These are phyloP conservation scores for Nyctalus aviator DNA, from an alignment of 2,797 vertebrate species.

Conservation along the genomic window DNA sequence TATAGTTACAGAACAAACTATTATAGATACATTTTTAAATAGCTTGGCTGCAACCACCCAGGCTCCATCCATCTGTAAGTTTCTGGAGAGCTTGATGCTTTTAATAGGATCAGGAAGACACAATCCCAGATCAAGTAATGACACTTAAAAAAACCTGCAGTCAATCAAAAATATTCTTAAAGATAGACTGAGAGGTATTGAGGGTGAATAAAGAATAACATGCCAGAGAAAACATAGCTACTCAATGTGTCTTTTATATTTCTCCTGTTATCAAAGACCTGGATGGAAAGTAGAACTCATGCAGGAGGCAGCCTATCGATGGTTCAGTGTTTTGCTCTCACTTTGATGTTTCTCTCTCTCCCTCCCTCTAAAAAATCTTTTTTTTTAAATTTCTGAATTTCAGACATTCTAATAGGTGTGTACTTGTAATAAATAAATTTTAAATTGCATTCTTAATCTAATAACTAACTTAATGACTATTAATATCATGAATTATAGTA, in stretches of 20 bases:
- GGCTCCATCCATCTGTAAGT: not conserved
- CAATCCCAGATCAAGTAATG: not conserved
- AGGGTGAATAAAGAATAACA: too few relatives aligned
- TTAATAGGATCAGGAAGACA: not conserved
- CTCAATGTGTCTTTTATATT: too few relatives aligned
- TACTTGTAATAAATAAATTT: slow-evolving; percentile 7
- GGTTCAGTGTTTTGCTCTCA: too few relatives aligned
- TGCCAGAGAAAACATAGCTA: too few relatives aligned
- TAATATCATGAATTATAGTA: not conserved
- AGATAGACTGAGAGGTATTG: too few relatives aligned
- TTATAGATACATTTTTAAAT: slow-evolving; percentile 39
- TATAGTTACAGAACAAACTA: slow-evolving; percentile 9
- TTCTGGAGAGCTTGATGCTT: slow-evolving; percentile 25
- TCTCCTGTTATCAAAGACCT: too few relatives aligned
- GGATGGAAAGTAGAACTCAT: too few relatives aligned
- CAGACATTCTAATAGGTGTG: not conserved
- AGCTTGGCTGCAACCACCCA: not conserved
- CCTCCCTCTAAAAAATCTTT: too few relatives aligned
- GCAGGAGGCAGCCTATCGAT: too few relatives aligned
- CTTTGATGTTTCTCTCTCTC: too few relatives aligned
- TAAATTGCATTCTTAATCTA: slow-evolving; percentile 12
- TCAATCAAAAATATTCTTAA: too few relatives aligned
- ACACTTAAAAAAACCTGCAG: not conserved
- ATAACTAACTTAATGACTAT: not conserved
- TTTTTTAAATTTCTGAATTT: slow-evolving; percentile 25